phyloP scores from a whole-genome alignment of 2,797 vertebrate genomes.

The Sorex maritimensis region DNA sequence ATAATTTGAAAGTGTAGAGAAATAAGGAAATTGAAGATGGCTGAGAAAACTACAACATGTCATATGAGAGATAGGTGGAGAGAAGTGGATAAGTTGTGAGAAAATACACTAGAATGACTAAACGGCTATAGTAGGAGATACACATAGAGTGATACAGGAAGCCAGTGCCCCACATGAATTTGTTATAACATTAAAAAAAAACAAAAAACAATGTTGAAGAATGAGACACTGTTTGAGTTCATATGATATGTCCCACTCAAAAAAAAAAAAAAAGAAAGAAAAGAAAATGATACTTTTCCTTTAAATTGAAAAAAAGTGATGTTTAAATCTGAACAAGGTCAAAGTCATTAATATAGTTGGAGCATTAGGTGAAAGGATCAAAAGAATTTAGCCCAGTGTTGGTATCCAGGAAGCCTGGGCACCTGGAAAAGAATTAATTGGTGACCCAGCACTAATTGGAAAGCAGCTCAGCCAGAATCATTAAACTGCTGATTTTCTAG shows the following conservation, averaged over 20 bases:
- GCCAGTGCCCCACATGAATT: background rate
- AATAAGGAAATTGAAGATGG: background rate
- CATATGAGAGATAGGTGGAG: background rate
- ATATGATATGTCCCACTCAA: constrained; percentile 34
- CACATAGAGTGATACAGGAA: background rate
- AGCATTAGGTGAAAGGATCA: constrained; percentile 84
- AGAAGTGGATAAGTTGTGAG: background rate
- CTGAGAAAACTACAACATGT: background rate
- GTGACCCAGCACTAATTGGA: constrained; percentile 85
- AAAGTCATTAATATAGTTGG: constrained; percentile 86
- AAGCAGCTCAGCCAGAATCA: constrained; percentile 80
- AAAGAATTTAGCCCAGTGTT: constrained; percentile 75
- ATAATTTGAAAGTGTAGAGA: background rate
- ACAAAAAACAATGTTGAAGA: background rate
- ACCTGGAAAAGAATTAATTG: constrained; percentile 89
- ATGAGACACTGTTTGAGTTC: background rate
- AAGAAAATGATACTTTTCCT: constrained; percentile 29
- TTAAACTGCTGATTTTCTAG: constrained; percentile 84
- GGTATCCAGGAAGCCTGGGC: constrained; percentile 85
- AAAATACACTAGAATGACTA: background rate
- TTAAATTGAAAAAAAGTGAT: constrained; percentile 74
- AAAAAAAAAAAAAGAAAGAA: constrained; percentile 4
- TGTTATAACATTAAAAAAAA: constrained; percentile 14
- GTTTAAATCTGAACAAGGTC: constrained; percentile 80
- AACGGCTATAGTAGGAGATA: background rate